phyloP scores from a whole-genome alignment of 2,113 vertebrate genomes.

The Rhizomys pruinosus region DNA sequence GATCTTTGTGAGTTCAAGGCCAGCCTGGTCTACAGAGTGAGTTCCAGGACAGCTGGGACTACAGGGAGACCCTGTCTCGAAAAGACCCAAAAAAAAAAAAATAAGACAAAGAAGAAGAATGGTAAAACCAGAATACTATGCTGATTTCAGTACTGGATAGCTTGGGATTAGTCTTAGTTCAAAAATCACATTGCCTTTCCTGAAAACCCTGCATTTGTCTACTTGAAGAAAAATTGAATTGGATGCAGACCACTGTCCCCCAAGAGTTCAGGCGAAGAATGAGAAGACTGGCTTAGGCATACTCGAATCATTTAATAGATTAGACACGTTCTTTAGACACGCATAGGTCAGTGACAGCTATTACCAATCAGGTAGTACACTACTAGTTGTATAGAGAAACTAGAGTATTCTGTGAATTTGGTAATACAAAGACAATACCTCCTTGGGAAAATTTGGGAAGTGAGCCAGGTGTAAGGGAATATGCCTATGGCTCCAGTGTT shows the following conservation, averaged over 20 bases:
- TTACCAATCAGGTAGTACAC: neutral
- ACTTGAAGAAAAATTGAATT: neutral
- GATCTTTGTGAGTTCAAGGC: no score
- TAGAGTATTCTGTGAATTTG: neutral
- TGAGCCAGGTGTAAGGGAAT: neutral
- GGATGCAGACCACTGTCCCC: neutral
- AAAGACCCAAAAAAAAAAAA: no score
- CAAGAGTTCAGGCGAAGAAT: neutral
- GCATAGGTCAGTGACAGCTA: neutral
- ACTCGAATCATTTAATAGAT: neutral
- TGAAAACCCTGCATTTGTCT: neutral
- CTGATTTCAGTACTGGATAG: neutral
- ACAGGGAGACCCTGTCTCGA: no score
- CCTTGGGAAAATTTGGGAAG: neutral
- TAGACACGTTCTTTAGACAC: neutral
- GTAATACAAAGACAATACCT: neutral
- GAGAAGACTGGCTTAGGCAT: neutral
- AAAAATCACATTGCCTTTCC: neutral
- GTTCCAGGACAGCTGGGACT: no score
- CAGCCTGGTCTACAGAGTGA: no score
- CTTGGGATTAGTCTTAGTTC: neutral
- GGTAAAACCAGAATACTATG: neutral
- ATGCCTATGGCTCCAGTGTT: neutral
- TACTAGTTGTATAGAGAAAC: neutral
- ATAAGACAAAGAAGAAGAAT: conserved; percentile 6